phyloP scores from a whole-genome alignment of 2,797 vertebrate genomes.

The Pipistrellus kuhlii region DNA sequence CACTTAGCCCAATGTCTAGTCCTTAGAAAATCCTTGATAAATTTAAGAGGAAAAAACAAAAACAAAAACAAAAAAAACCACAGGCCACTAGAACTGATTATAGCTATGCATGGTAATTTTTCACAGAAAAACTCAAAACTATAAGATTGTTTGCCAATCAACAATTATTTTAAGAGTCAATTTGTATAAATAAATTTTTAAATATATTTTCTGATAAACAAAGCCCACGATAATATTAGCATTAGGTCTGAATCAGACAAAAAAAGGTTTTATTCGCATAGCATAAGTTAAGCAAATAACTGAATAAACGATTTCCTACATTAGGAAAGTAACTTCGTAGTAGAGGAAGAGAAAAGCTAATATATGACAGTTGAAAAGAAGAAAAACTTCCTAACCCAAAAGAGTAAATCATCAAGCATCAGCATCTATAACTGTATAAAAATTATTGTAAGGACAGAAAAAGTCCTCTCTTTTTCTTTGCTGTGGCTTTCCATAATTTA shows the following conservation, averaged over 20 bases:
- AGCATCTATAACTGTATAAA: background rate
- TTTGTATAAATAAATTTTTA: background rate
- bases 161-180: background rate
- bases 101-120: background rate
- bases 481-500: too few relatives aligned
- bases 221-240: background rate
- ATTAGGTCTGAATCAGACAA: background rate
- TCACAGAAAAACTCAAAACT: background rate
- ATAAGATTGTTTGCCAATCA: background rate
- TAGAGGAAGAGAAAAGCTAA: background rate
- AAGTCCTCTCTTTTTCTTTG: too few relatives aligned
- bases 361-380: background rate
- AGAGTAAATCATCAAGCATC: background rate
- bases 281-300: background rate
- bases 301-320: background rate
- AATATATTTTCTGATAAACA: background rate
- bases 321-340: background rate
- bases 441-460: too few relatives aligned
- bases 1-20: background rate
- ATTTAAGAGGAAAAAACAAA: background rate
- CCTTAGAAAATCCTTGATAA: background rate
- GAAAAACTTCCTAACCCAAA: background rate
- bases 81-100: background rate
- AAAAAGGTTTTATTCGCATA: background rate
- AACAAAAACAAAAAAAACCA: background rate